These are phyloP conservation scores for Bellardia bayeri DNA, from an alignment of 2,888 invertebrate species.

Conservation along the genomic window DNA sequence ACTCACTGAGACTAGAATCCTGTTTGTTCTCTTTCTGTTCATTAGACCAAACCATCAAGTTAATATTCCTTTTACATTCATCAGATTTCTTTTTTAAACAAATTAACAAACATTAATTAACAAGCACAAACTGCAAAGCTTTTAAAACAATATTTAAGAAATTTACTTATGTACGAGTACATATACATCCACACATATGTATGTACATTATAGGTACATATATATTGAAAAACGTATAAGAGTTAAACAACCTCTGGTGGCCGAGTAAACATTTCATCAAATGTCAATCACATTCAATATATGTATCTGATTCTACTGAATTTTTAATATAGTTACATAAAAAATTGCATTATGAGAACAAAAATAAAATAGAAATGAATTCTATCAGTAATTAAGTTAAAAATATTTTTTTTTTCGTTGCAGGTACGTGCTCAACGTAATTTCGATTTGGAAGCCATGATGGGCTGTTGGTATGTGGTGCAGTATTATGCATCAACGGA, in stretches of 20 bases:
- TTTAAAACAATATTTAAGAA: too few relatives aligned
- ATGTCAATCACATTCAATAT: background rate
- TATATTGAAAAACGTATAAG: background rate
- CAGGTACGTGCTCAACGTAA: slow-evolving; percentile 91
- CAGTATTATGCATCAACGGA: slow-evolving; percentile 96
- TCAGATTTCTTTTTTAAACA: too few relatives aligned
- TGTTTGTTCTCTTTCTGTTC: too few relatives aligned
- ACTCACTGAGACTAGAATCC: too few relatives aligned
- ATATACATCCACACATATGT: too few relatives aligned
- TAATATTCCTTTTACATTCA: too few relatives aligned
- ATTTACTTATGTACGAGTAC: too few relatives aligned
- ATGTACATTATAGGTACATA: background rate
- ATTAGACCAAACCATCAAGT: too few relatives aligned
- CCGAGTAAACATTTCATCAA: background rate
- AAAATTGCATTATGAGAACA: slow-evolving; percentile 25
- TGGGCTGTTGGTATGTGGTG: slow-evolving; percentile 93
- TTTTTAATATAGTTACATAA: background rate
- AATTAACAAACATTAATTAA: too few relatives aligned
- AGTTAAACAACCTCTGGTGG: background rate
- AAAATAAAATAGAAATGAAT: background rate
- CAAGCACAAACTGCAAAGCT: too few relatives aligned
- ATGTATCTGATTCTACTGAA: slow-evolving; percentile 14
- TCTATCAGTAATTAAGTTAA: slow-evolving; percentile 44
- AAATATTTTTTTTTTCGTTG: slow-evolving; percentile 49
- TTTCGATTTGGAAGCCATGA: slow-evolving; percentile 91